Percentiles rank a stretch among this genome's conserved stretches.
Conservation (phyloP, 2,113 vertebrate genomes). For the Alaudala cheleensis region DNA sequence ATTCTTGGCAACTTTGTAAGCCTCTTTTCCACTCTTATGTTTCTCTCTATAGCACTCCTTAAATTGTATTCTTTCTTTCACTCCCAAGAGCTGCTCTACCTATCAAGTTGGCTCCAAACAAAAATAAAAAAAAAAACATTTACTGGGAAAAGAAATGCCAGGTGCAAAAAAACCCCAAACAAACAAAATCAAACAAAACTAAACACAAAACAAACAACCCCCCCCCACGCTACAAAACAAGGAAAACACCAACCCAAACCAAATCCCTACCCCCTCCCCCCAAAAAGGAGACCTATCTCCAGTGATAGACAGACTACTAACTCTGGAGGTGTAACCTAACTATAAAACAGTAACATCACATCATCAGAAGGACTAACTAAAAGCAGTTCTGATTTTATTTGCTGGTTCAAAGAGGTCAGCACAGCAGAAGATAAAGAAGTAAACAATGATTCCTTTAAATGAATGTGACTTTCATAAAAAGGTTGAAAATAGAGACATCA, state of each 20-base stretch:
- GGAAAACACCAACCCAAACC: background rate
- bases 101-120: background rate
- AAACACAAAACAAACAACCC: background rate
- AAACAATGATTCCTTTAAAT: background rate
- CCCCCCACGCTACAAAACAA: background rate
- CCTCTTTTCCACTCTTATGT: background rate
- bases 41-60: background rate
- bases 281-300: rapidly evolving
- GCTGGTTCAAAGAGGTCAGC: background rate
- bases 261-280: rapidly evolving
- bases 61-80: background rate
- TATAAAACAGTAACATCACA: background rate
- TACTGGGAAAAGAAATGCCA: background rate
- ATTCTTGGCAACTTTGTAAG: background rate
- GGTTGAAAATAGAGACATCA: background rate
- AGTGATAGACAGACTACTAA: background rate
- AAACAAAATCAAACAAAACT: background rate
- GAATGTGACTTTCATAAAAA: background rate
- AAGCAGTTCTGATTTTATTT: background rate
- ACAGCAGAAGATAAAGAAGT: background rate
- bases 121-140: background rate
- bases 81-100: background rate
- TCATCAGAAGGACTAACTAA: background rate
- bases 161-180: rapidly evolving
- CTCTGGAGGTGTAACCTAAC: background rate